Evolutionary conservation across 2,113 vertebrate genomes (phyloP).

Genomic region (Cyprinodon variegatus): DNA sequence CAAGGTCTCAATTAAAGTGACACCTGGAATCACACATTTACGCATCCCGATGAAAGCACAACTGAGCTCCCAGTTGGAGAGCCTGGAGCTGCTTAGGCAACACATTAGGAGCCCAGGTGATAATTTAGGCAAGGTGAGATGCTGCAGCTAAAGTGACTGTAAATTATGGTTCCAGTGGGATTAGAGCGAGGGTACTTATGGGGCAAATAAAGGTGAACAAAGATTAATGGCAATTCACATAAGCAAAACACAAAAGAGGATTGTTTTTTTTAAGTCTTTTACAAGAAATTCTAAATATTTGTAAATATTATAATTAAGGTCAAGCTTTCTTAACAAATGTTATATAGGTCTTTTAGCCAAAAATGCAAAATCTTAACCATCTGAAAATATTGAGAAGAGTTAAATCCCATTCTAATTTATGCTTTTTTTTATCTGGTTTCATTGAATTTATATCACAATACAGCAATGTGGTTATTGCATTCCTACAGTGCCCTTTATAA

Average conservation of each 20-base stretch:
- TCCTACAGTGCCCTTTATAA: not conserved
- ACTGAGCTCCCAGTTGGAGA: constrained; percentile 22
- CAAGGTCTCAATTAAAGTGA: constrained; percentile 56
- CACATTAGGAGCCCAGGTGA: constrained; percentile 20
- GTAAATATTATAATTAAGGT: not conserved
- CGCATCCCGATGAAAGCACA: constrained; percentile 20
- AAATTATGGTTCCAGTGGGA: constrained; percentile 4
- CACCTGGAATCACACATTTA: constrained; percentile 44
- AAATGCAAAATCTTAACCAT: not conserved
- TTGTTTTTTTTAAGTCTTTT: not conserved
- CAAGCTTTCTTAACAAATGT: not conserved
- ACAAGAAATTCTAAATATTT: not conserved
- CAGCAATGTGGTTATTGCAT: not conserved
- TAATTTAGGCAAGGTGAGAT: constrained; percentile 19
- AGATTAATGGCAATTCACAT: not conserved
- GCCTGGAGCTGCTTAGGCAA: constrained; percentile 27
- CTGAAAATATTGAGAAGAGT: not conserved
- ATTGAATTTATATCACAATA: not conserved
- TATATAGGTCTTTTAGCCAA: not conserved
- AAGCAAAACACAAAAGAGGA: not conserved
- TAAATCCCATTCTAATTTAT: not conserved
- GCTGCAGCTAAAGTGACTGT: constrained; percentile 19
- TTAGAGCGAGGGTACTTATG: not conserved
- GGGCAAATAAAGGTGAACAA: constrained; percentile 2
- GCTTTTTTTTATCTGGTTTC: not conserved